Evolutionary conservation across 2,113 vertebrate genomes (phyloP).

Genomic region (Hymenochirus boettgeri): DNA sequence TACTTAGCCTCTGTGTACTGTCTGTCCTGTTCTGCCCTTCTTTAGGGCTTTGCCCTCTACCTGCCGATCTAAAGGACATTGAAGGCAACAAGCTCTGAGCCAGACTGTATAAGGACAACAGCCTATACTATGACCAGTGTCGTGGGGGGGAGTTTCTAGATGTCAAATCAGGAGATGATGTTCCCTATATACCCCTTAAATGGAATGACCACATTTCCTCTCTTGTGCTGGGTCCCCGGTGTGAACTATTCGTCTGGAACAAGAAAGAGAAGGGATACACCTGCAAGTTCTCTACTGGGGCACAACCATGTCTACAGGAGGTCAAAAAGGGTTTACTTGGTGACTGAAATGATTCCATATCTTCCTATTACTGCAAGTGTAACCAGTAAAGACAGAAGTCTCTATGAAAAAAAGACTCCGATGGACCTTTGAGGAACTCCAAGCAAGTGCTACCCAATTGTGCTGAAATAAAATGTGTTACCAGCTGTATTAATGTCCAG

Average conservation of each 20-base stretch:
- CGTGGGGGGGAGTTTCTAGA: constrained; percentile 49
- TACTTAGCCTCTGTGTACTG: neutral
- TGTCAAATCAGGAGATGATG: constrained; percentile 31
- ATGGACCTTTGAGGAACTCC: too few relatives aligned
- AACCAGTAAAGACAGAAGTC: too few relatives aligned
- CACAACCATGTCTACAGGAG: constrained; percentile 61
- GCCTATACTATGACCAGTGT: constrained; percentile 63
- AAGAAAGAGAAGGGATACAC: constrained; percentile 41
- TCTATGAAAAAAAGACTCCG: too few relatives aligned
- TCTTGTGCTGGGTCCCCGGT: constrained; percentile 59
- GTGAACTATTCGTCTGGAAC: constrained; percentile 63
- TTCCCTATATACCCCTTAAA: constrained; percentile 51
- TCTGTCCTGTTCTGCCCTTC: constrained; percentile 10
- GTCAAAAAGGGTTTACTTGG: constrained; percentile 51
- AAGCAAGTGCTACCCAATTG: neutral
- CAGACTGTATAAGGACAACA: constrained; percentile 53
- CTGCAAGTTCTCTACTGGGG: neutral
- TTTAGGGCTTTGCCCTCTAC: constrained; percentile 50
- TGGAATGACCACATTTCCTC: constrained; percentile 58
- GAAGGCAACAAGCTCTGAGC: constrained; percentile 59
- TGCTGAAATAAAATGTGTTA: neutral
- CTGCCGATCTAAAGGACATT: neutral
- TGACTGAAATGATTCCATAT: constrained; percentile 62
- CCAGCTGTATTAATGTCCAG: neutral
- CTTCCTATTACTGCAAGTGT: constrained; percentile 61